Evolutionary conservation across 2,888 invertebrate genomes (phyloP), one percentile per base, ranked within the genome.

Genomic region (Corythucha ciliata): DNA sequence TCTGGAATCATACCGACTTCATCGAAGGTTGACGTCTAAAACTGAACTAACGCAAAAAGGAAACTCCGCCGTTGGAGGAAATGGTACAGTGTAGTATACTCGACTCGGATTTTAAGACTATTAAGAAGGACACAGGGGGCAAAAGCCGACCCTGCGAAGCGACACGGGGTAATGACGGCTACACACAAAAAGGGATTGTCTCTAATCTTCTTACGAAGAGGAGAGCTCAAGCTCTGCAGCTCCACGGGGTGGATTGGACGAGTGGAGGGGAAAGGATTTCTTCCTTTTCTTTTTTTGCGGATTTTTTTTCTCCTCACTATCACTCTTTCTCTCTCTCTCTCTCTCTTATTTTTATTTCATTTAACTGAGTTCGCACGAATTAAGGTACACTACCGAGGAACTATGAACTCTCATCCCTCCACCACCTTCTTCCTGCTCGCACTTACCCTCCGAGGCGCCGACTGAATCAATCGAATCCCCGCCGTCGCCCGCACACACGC

Each of bases 121-220:
- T 49, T 49, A 49, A 41, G 41, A 49, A 33, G 49, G 36, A 24
- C 25, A 27, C 29, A 8, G 36, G 20, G 33, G 41, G 24, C 42
- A 24, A 21, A 24, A 21, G 18, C 24, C 8, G 14, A 36, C 14
- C 26, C 42, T 3, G 25, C 21, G 40, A 29, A 21, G 29, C 44
- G 25, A 37, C 29, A 41, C 53, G 26, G 42, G 25, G 53, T 55
- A 55, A 55, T 55, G 53, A 55, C 53, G 55, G 50, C 51, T 42
- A 53, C 55, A 53, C 55, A 59, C 59, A 59, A 59, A 59, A 59
- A 59, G 59, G 59, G 59, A 58, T 59, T 57, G 53, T 56, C 52
- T 47, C 53, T 59, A 59, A 59, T 59, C 59, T 59, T 58, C 59
- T 59, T 59, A 59, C 52, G 51, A 50, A 49, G 50, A 56, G 52